phyloP scores from a whole-genome alignment of 1,140 invertebrate species.

The Saccostrea cuccullata region DNA sequence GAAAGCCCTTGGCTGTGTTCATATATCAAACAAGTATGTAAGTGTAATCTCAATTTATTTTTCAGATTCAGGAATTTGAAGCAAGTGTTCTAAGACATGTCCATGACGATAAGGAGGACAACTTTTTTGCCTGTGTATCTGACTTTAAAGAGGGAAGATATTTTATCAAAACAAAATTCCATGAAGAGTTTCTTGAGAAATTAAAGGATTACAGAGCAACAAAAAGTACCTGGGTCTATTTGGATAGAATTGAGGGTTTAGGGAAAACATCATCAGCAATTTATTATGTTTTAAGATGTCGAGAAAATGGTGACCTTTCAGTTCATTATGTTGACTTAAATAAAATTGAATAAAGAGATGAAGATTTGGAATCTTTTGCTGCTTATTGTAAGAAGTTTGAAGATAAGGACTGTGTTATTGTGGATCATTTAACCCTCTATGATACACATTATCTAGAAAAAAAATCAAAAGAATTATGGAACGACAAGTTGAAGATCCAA shows the following conservation, averaged over 20 bases:
- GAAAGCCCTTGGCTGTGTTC: no score
- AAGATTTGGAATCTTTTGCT: conserved; percentile 7
- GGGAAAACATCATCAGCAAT: conserved; percentile 41
- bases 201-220: not conserved
- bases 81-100: conserved; percentile 14
- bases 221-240: not conserved
- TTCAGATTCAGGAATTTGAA: conserved; percentile 28
- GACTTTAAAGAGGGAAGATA: conserved; percentile 12
- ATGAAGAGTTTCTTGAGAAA: conserved; percentile 10
- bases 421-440: conserved; percentile 27
- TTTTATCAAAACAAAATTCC: conserved; percentile 17
- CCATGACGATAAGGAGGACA: conserved; percentile 11
- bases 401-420: not conserved
- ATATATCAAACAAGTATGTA: not conserved
- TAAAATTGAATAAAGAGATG: conserved; percentile 15
- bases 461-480: not conserved
- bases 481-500: not conserved
- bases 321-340: conserved; percentile 37
- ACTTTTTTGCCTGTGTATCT: not conserved
- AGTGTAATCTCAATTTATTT: not conserved
- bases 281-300: conserved; percentile 37
- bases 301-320: not conserved
- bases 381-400: conserved; percentile 4
- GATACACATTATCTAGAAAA: conserved; percentile 5
- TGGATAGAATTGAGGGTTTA: conserved; percentile 35